Base-by-base conservation (phyloP, 2,888 invertebrate genomes). In the Microdon myrmicae region DNA sequence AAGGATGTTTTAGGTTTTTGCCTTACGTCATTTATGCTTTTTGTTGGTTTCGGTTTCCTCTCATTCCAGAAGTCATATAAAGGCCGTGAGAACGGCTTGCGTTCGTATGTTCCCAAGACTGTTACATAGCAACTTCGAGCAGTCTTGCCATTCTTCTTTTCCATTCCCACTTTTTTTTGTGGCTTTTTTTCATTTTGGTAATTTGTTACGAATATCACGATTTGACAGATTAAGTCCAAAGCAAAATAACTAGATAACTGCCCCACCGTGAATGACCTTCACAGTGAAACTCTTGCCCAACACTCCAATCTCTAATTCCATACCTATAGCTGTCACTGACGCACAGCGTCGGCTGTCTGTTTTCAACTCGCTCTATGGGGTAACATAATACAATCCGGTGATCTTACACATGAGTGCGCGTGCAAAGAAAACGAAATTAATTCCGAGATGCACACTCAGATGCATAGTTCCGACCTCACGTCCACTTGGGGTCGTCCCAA, bases 1-100 rank as follows among this genome's bases (percentile, higher is more conserved):
- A n/a, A n/a, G n/a, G n/a, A n/a, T n/a, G n/a, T n/a, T n/a, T n/a
- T n/a, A n/a, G n/a, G n/a, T 20, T 16, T 22, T 34, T 10, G 17
- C 26, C 19, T 43, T 20, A 6, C 14, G 1, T n/a, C 9, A 25
- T 32, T 16, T 10, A 2, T 26, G n/a, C 19, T 23, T 29, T 43
- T 43, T 37, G 20, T 16, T 19, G 14, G 9, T 12, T 56, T 60
- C 45, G 32, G 49, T 44, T 58, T 26, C 37, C 23, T 64, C 51
- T 64, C 64, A 64, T 67, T 67, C 53, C 59, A 66, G 44, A 58
- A 70, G 70, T 70, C 70, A 69, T 70, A 69, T 68, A 69, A 69
- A 69, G 70, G 70, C 69, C 70, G 70, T 70, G 70, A 70, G 70
- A 70, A 70, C 69, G 68, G 55, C 67, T 67, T 53, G 67, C 43